phyloP scores from a whole-genome alignment of 2,888 invertebrate species.

The Dolichomitus sp. region DNA sequence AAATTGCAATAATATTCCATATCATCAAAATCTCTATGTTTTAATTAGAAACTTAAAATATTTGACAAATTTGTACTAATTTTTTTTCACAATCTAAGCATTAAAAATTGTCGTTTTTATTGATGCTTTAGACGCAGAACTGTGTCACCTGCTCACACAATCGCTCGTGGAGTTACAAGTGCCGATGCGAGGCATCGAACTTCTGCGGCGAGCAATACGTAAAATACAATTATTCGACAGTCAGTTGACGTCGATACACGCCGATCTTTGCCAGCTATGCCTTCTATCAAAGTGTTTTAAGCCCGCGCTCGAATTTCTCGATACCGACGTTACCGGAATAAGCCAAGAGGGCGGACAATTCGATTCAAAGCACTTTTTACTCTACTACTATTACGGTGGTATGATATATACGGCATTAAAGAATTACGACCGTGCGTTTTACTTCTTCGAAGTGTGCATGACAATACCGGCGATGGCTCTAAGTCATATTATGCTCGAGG shows the following conservation, averaged over 20 bases:
- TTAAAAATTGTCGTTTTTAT: constrained; percentile 16
- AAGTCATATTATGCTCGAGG: constrained; percentile 98
- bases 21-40: too few species aligned
- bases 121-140: constrained; percentile 92
- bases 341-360: constrained; percentile 94
- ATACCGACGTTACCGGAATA: constrained; percentile 97
- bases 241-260: constrained; percentile 97
- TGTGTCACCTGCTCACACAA: constrained; percentile 94
- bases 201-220: constrained; percentile 94
- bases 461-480: constrained; percentile 98
- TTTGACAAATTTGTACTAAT: too few species aligned
- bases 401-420: constrained; percentile 98
- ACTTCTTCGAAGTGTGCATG: constrained; percentile 98
- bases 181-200: constrained; percentile 94
- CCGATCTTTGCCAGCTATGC: constrained; percentile 97
- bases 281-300: constrained; percentile 96
- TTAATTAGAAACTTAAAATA: too few species aligned
- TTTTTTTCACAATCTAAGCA: too few species aligned
- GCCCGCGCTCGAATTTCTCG: constrained; percentile 95
- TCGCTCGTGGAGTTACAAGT: constrained; percentile 93
- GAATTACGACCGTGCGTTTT: constrained; percentile 96
- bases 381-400: constrained; percentile 99
- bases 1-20: too few species aligned
- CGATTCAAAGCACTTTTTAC: constrained; percentile 95
- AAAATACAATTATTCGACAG: constrained; percentile 95